Base-by-base conservation (phyloP, 2,888 invertebrate genomes). In the Busseola fusca region DNA sequence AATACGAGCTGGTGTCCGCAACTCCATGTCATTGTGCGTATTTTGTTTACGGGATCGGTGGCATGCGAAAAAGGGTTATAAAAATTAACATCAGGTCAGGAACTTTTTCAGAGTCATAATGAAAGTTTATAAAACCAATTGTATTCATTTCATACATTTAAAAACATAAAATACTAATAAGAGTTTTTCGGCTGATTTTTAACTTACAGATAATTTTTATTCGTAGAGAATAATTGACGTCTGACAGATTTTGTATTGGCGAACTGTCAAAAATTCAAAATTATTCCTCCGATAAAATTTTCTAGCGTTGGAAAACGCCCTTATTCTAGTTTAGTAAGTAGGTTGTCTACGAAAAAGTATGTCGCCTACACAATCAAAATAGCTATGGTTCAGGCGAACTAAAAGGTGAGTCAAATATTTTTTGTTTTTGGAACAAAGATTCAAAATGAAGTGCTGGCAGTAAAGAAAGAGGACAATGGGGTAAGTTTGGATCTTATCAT, bases 51-150 rank as follows among this genome's bases (percentile, higher is more conserved):
- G 5, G 34, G 34, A 5, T 34, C 34, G 34, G 5, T 34, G 5
- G 34, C 34, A 34, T 34, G 34, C 34, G n/a, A n/a, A n/a, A 34
- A 7, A 34, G 34, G 5, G 34, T 34, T 34, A 34, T 34, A 34
- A 34, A 34, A 34, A 34, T 6, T 6, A n/a, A 25, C 25, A 54
- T 25, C 50, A 25, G 25, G 2, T 2, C 14, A 14, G 1, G 0
- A 5, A 10, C 21, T 21, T 1, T 10, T 1, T 21, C 4, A 56
- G 21, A 6, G 21, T 42, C 50, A 50, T 58, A 34, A 50, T 72
- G 48, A 74, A 56, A 60, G 40, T 56, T 57, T 58, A 6, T 30
- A 64, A 52, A 42, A 59, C 42, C 34, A 54, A 59, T 59, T 58
- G n/a, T 16, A 50, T 14, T 45, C 16, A 7, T 16, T 16, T 50